phyloP scores from a whole-genome alignment of 2,797 vertebrate species.

The Phyllotis vaccarum region DNA sequence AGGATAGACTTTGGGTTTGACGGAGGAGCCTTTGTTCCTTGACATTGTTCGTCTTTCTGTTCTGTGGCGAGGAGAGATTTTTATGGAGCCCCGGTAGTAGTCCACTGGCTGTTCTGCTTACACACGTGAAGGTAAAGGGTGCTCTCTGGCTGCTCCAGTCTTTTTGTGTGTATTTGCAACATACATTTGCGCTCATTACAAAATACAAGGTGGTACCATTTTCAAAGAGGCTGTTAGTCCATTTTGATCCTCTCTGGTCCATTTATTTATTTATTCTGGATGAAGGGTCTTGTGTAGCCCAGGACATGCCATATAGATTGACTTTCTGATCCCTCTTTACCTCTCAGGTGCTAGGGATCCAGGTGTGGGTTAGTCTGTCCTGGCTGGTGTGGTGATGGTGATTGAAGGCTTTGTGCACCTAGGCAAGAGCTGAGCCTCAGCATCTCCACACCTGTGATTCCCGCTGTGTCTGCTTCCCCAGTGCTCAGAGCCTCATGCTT shows the following conservation, averaged over 20 bases:
- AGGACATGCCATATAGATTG: too few relatives aligned
- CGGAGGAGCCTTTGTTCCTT: neutral
- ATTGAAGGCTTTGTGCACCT: neutral
- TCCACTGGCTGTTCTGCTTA: neutral
- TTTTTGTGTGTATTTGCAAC: neutral
- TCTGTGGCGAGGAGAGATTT: neutral
- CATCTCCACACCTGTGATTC: neutral
- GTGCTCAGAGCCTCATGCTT: fast-evolving
- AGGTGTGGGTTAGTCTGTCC: neutral
- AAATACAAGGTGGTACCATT: neutral
- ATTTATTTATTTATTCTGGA: neutral
- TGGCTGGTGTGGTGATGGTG: neutral
- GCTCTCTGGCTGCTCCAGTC: neutral
- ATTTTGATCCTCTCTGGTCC: neutral
- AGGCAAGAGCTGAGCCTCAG: neutral
- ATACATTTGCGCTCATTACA: neutral
- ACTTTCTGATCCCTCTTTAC: neutral
- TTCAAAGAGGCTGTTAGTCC: neutral
- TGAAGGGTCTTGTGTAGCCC: neutral
- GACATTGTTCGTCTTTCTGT: conserved; percentile 23
- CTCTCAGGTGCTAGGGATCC: neutral
- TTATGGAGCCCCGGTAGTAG: neutral
- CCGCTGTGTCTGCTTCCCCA: neutral
- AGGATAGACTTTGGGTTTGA: neutral
- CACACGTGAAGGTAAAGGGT: neutral